Percentiles rank a stretch among this genome's conserved stretches.
Evolutionary conservation across 30 jellyfish, hydroid and myxozoan species (phyloP).

Genomic region (Aurelia sp.): DNA sequence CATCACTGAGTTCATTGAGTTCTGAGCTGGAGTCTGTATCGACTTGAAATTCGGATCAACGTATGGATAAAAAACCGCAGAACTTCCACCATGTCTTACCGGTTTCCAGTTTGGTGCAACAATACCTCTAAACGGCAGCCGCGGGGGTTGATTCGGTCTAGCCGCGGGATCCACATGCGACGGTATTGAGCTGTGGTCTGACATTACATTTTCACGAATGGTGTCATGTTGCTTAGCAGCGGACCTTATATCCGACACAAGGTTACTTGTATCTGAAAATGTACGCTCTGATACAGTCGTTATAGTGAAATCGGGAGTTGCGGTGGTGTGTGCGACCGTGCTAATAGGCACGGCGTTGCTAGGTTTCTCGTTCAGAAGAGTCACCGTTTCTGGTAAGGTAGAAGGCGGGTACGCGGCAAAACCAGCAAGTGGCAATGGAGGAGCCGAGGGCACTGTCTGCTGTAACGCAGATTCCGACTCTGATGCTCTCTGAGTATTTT

Average conservation of each 20-base stretch:
- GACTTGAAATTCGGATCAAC: constrained; percentile 50
- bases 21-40: constrained; percentile 45
- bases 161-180: constrained; percentile 56
- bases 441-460: constrained; percentile 41
- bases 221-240: constrained; percentile 30
- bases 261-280: constrained; percentile 61
- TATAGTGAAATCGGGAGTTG: constrained; percentile 35
- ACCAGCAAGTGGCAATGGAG: constrained; percentile 57
- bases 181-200: constrained; percentile 77
- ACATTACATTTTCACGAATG: constrained; percentile 28
- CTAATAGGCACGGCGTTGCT: neutral
- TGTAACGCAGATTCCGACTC: constrained; percentile 31
- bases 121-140: constrained; percentile 44
- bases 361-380: constrained; percentile 24
- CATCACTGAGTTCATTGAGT: constrained; percentile 34
- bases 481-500: constrained; percentile 32
- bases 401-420: constrained; percentile 74
- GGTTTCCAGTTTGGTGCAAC: constrained; percentile 99
- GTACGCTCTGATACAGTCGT: constrained; percentile 67
- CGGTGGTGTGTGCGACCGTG: neutral
- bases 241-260: constrained; percentile 43
- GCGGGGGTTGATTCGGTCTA: constrained; percentile 5
- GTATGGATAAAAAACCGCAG: constrained; percentile 87
- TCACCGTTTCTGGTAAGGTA: constrained; percentile 45
- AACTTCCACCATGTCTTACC: constrained; percentile 80